Evolutionary conservation across 2,797 vertebrate genomes (phyloP).

Genomic region (Myripristis murdjan): DNA sequence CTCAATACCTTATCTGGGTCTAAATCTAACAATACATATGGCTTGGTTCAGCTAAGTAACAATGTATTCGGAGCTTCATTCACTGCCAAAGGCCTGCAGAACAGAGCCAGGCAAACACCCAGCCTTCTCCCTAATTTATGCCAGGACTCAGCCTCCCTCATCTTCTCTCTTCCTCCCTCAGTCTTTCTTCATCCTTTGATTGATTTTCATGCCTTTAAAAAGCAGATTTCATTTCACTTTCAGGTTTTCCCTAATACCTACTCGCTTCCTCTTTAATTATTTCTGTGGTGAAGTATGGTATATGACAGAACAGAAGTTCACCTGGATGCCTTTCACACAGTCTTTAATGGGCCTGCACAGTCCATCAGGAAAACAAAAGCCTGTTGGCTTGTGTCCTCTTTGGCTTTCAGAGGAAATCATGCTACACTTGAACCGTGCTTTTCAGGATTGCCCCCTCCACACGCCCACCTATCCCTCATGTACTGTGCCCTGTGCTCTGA

Average conservation of each 20-base stretch:
- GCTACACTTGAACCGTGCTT: conserved; percentile 16
- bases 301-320: neutral
- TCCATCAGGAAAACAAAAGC: conserved; percentile 16
- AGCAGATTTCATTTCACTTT: conserved; percentile 9
- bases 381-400: conserved; percentile 2
- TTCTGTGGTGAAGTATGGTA: neutral
- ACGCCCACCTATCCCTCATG: conserved; percentile 21
- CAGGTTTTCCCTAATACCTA: neutral
- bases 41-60: conserved; percentile 51
- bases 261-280: neutral
- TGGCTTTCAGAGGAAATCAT: conserved; percentile 34
- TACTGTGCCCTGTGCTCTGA: conserved; percentile 5
- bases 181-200: neutral
- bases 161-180: conserved; percentile 4
- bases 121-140: conserved; percentile 27
- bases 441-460: conserved; percentile 31
- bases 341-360: neutral
- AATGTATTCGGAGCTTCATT: conserved; percentile 57
- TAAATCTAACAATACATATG: conserved; percentile 28
- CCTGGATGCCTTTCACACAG: neutral
- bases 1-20: conserved; percentile 8
- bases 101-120: conserved; percentile 47
- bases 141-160: conserved; percentile 53
- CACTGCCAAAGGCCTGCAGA: conserved; percentile 63
- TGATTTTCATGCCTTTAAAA: conserved; percentile 7